Percentiles rank a stretch among this genome's conserved stretches.
Evolutionary conservation across 2,113 vertebrate genomes (phyloP).

Genomic region (Morone chrysops): DNA sequence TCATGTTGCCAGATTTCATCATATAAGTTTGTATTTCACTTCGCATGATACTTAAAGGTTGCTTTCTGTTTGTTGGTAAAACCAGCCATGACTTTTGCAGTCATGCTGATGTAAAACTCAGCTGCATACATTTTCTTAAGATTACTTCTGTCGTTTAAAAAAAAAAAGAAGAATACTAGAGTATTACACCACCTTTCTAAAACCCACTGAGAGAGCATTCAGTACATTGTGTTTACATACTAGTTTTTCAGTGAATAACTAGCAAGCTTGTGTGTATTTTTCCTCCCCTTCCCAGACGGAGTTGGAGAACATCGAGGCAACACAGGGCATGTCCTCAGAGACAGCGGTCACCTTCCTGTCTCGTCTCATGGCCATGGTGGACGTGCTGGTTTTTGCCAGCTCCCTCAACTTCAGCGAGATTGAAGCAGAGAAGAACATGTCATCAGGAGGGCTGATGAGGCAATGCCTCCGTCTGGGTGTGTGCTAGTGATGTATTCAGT

Average conservation of each 20-base stretch:
- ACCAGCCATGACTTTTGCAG: constrained; percentile 30
- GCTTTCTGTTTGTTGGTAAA: constrained; percentile 42
- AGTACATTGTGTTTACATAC: not conserved
- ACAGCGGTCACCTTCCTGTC: constrained; percentile 98
- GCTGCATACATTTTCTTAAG: constrained; percentile 15
- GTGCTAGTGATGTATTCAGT: constrained; percentile 62
- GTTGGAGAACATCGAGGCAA: constrained; percentile 98
- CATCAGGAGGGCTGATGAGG: constrained; percentile 97
- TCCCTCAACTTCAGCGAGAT: constrained; percentile 99
- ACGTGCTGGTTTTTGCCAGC: constrained; percentile 97
- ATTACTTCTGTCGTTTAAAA: constrained; percentile 11
- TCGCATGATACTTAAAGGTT: constrained; percentile 64
- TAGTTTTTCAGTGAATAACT: constrained; percentile 42
- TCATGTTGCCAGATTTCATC: constrained; percentile 64
- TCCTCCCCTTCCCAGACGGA: constrained; percentile 87
- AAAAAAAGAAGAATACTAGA: not conserved
- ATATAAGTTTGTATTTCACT: constrained; percentile 51
- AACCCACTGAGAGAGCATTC: constrained; percentile 1
- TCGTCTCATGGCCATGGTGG: constrained; percentile 99
- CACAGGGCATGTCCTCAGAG: constrained; percentile 99
- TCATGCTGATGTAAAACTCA: constrained; percentile 20
- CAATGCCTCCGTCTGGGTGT: constrained; percentile 97
- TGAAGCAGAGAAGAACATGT: constrained; percentile 99
- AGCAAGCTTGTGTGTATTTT: constrained; percentile 30
- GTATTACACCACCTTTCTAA: not conserved